Base-by-base conservation (phyloP, 2,113 vertebrate genomes). In the Gallinago media region DNA sequence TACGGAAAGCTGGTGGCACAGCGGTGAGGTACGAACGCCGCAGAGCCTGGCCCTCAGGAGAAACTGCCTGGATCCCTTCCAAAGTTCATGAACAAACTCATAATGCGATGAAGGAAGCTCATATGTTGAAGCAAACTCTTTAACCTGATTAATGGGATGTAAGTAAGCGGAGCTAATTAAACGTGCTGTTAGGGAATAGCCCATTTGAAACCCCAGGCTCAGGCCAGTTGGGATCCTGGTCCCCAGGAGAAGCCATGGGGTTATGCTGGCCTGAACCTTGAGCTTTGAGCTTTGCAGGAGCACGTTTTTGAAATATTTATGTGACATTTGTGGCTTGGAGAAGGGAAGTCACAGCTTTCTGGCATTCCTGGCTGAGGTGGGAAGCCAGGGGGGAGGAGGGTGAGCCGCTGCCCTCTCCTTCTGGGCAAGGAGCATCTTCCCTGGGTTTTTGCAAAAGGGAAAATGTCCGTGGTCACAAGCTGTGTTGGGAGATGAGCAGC, bases 121-220 rank as follows among this genome's bases (percentile, higher is more conserved):
- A 0, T 74, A 92, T 86, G 91, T 90, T 90, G 92, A 67, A 88
- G 90, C 67, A 89, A 95, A 90, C 90, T 96, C 92, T 93, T 94
- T 96, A 97, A 94, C 92, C 79, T 96, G 88, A 95, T 95, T 93
- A 97, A 95, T 96, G 94, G 95, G 90, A 94, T 93, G 92, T 92
- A 88, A 94, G 82, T 94, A 93, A 95, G 92, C 81, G 85, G 89
- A 91, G 95, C 96, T 96, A 95, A 96, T 96, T 92, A 85, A 94
- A 47, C 1, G 3, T 63, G 82, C 92, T 77, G 79, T 4, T 88
- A 47, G 89, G 89, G 92, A 88, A 85, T 21, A 67, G 82, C 88
- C 78, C 4, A 1, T 7, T 29, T 3, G 16, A 75, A 66, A 27
- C 14, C 5, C 1, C 1, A 0, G 86, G 62, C 8, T 31, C 0